phyloP scores from a whole-genome alignment of 1,140 invertebrate genomes.

The Hyles vespertilio region DNA sequence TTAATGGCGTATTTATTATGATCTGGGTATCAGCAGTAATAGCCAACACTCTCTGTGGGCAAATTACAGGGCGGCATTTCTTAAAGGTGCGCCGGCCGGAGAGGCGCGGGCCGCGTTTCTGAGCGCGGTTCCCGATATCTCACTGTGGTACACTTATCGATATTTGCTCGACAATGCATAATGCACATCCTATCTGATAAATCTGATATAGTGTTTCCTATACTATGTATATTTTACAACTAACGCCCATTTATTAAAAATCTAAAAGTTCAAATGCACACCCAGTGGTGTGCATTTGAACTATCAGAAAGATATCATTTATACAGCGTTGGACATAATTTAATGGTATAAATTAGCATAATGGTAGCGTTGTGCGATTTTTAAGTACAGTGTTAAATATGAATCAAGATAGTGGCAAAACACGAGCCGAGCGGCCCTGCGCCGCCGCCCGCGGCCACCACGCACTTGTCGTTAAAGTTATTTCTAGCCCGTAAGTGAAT shows the following conservation, averaged over 20 bases:
- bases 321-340: no score
- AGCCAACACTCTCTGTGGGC: slow-evolving; percentile 65
- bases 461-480: slow-evolving; percentile 39
- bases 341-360: no score
- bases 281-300: no score
- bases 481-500: slow-evolving; percentile 42
- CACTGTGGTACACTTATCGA: slow-evolving; percentile 33
- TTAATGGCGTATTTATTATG: slow-evolving; percentile 75
- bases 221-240: slow-evolving; percentile 5
- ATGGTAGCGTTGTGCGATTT: no score
- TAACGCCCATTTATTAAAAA: no score
- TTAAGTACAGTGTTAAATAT: no score
- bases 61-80: slow-evolving; percentile 72
- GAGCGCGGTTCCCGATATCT: slow-evolving; percentile 49
- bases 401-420: no score
- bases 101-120: slow-evolving; percentile 38
- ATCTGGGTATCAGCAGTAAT: slow-evolving; percentile 72
- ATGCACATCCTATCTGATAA: slow-evolving; percentile 35
- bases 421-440: no score
- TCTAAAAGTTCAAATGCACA: no score
- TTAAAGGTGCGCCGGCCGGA: slow-evolving; percentile 38
- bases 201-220: slow-evolving; percentile 37
- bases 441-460: slow-evolving; percentile 17
- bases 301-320: no score
- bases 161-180: slow-evolving; percentile 28